A percentile compares a stretch with the other conserved stretches of the same genome.
Evolutionary conservation across 2,113 vertebrate species (phyloP).

Genomic region (Leucopternis melanops): DNA sequence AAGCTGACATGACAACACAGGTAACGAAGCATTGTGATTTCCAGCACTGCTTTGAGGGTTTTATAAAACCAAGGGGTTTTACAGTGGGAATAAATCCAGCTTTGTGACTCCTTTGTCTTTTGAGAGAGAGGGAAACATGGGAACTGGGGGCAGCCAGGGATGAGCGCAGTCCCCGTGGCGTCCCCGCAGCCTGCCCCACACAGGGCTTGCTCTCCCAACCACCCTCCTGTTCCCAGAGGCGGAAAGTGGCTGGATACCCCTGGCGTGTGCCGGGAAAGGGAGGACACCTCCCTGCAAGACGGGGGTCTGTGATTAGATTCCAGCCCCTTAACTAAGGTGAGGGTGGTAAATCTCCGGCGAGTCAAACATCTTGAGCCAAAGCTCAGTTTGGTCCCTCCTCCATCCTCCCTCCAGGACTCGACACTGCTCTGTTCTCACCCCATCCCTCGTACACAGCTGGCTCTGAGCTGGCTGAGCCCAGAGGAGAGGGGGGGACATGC

Average conservation of each 20-base stretch:
- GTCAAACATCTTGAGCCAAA: neutral
- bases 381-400: neutral
- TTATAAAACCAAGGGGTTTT: neutral
- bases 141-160: neutral
- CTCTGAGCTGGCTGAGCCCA: neutral
- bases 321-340: neutral
- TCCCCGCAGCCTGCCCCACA: neutral
- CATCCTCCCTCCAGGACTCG: neutral
- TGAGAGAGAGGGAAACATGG: neutral
- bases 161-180: fast-evolving
- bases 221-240: neutral
- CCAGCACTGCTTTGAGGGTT: neutral
- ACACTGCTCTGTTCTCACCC: neutral
- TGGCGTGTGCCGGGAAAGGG: neutral
- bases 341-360: fast-evolving
- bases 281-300: neutral
- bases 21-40: neutral
- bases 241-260: fast-evolving
- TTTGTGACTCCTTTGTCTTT: neutral
- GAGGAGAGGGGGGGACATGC: neutral
- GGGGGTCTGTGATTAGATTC: neutral
- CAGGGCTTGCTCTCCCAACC: neutral
- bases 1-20: neutral
- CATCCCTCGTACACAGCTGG: neutral
- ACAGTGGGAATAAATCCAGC: neutral